A percentile compares a stretch with the other conserved stretches of the same genome.
Conservation (phyloP, 2,888 invertebrate species). For the Stramonita haemastoma region DNA sequence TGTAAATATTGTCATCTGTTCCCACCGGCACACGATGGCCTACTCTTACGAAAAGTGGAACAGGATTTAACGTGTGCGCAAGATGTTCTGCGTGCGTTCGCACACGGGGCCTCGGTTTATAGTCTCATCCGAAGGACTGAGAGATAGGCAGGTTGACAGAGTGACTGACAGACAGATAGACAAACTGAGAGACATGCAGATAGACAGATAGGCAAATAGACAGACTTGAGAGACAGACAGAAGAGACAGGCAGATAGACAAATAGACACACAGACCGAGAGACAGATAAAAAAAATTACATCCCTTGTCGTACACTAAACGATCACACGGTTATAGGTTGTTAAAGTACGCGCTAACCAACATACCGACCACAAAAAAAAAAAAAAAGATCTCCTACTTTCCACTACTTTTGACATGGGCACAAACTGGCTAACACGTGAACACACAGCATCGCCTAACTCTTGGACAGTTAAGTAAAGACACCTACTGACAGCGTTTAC, state of each 20-base stretch:
- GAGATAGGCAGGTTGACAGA: not conserved
- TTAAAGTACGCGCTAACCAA: not conserved
- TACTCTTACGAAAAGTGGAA: too few species aligned
- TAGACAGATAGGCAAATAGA: not conserved
- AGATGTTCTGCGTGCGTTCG: too few species aligned
- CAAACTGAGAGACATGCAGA: not conserved
- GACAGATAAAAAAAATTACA: not conserved
- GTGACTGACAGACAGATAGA: not conserved
- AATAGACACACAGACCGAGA: not conserved
- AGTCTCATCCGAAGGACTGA: not conserved
- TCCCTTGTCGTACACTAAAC: too few species aligned
- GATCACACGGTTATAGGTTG: too few species aligned
- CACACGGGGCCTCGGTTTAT: too few species aligned
- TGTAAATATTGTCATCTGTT: too few species aligned
- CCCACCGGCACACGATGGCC: too few species aligned
- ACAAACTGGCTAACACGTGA: not conserved
- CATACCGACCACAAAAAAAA: not conserved
- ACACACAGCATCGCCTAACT: not conserved
- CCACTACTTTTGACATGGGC: not conserved
- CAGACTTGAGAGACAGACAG: not conserved
- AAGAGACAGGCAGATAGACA: not conserved
- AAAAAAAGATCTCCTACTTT: not conserved
- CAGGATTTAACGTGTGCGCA: too few species aligned
- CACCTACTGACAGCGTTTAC: not conserved
- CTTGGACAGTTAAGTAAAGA: not conserved